phyloP scores from a whole-genome alignment of 64 coral and sea anemone species.

The Stylophora pistillata region DNA sequence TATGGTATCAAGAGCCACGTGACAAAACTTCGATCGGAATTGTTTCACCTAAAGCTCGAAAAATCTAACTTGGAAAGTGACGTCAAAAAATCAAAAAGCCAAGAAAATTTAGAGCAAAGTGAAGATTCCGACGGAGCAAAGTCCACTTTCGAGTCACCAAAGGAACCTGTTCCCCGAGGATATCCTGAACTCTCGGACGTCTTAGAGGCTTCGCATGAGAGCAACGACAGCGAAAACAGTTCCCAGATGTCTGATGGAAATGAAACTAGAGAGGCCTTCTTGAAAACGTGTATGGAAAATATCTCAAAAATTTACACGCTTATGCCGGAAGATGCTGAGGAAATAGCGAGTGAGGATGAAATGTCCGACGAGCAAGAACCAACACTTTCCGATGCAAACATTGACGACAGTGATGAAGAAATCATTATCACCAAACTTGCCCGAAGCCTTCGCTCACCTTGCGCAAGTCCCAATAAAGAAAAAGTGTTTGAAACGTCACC shows the following conservation, averaged over 20 bases:
- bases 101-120: slow-evolving; percentile 20
- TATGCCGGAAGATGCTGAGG: slow-evolving; percentile 65
- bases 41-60: slow-evolving; percentile 93
- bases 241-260: slow-evolving; percentile 74
- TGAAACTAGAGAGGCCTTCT: slow-evolving; percentile 61
- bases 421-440: slow-evolving; percentile 95
- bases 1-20: slow-evolving; percentile 81
- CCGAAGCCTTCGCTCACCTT: slow-evolving; percentile 56
- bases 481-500: neutral
- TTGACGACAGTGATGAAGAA: slow-evolving; percentile 91
- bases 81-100: slow-evolving; percentile 53
- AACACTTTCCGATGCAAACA: slow-evolving; percentile 81
- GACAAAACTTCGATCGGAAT: slow-evolving; percentile 68
- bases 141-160: neutral
- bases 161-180: slow-evolving; percentile 7
- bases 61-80: slow-evolving; percentile 84
- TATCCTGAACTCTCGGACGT: slow-evolving; percentile 81
- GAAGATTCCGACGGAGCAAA: neutral
- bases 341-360: slow-evolving; percentile 75
- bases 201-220: slow-evolving; percentile 84
- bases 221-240: slow-evolving; percentile 86
- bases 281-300: slow-evolving; percentile 79
- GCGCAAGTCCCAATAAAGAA: slow-evolving; percentile 4
- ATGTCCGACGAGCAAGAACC: slow-evolving; percentile 74
- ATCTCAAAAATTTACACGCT: slow-evolving; percentile 87